Evolutionary conservation across 2,113 vertebrate genomes (phyloP), one percentile per base, ranked within the genome.

Genomic region (Ammodytes dubius): DNA sequence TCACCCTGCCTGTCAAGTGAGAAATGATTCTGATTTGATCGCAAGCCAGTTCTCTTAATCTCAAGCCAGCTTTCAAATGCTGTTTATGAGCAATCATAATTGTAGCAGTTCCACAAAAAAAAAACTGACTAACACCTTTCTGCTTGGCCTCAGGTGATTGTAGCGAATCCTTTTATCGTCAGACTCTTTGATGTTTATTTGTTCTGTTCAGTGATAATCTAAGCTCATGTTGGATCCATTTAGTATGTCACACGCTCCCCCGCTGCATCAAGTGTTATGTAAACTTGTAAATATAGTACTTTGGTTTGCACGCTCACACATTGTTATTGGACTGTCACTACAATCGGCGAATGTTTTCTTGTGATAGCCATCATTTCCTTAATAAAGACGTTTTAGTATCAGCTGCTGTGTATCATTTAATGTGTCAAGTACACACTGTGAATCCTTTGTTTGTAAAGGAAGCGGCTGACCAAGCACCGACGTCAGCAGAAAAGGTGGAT

Each of bases 11-110:
- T 84, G 75, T 85, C 67, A 56, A 67, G 52, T 82, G 76, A 84
- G 50, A 80, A 77, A 71, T 81, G 1, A 81, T 85, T 90, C 63
- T 19, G 67, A 87, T 83, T 79, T 88, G 84, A 90, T 90, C 76
- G 60, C 49, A 19, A 80, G 87, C 89, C 88, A 90, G 50, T 79
- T 89, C 68, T 75, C 27, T 27, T 27, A 27, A 27, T 27, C 27
- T 27, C 27, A 27, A 27, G 27, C 27, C 58, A 61, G 60, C 58
- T 72, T 73, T 42, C 65, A 74, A 59, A 70, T 77, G 35, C 79
- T 73, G 87, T 88, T 89, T 74, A 84, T 86, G 82, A 82, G 68
- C 64, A 65, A 84, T 68, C 47, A 67, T 81, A 70, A 81, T 35
- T 76, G 82, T 69, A 17, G 63, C 72, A 37, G 53, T 37, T 74